A percentile compares a stretch with the other conserved stretches of the same genome.
Evolutionary conservation across 2,797 vertebrate species (phyloP).

Genomic region (Aulostomus chinensis): DNA sequence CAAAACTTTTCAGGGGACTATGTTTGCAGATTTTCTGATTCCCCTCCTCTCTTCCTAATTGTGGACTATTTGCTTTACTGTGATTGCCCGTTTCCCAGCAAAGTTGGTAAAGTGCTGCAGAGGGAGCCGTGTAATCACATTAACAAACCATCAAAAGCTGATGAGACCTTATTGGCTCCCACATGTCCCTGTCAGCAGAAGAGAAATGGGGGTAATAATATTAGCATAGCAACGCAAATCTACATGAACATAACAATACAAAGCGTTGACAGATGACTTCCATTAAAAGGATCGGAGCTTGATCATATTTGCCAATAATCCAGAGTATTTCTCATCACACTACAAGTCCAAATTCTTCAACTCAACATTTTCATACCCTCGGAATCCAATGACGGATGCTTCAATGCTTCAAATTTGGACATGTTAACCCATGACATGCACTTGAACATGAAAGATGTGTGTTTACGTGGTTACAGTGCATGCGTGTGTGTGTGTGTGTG

Average conservation of each 20-base stretch:
- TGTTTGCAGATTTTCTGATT: conserved; percentile 4
- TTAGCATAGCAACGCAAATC: conserved; percentile 54
- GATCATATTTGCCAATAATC: conserved; percentile 25
- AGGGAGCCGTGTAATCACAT: conserved; percentile 32
- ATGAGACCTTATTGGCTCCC: conserved; percentile 41
- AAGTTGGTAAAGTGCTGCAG: conserved; percentile 19
- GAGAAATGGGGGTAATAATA: conserved; percentile 35
- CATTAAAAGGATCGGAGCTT: conserved; percentile 35
- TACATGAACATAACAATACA: conserved; percentile 44
- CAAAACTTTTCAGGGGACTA: not conserved
- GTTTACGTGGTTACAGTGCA: not conserved
- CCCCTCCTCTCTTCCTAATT: too few species aligned
- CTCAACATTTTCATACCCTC: conserved; percentile 13
- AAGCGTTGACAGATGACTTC: conserved; percentile 46
- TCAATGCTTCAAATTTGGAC: not conserved
- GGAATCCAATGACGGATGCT: not conserved
- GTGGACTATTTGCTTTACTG: too few species aligned
- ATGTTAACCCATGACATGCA: not conserved
- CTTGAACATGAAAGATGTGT: not conserved
- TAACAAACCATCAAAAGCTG: conserved; percentile 37
- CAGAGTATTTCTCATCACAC: conserved; percentile 16
- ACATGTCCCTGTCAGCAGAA: conserved; percentile 53
- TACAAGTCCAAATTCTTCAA: conserved; percentile 15
- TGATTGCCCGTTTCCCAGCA: conserved; percentile 9
- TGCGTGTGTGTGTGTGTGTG: not conserved